A percentile compares a stretch with the other conserved stretches of the same genome.
phyloP scores from a whole-genome alignment of 2,113 vertebrate genomes.

The Ifrita kowaldi region DNA sequence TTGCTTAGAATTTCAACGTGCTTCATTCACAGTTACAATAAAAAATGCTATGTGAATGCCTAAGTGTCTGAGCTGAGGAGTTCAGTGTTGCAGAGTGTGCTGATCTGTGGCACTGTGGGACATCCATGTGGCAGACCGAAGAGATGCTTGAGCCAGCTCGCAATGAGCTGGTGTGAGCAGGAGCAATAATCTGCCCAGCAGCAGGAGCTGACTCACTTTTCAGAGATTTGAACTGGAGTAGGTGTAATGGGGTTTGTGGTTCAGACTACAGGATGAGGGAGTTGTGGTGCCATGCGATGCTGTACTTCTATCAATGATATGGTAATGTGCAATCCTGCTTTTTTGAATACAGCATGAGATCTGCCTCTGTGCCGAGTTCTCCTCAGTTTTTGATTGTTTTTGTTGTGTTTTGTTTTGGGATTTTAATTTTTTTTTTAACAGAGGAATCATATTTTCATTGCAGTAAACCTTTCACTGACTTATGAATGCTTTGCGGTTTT shows the following conservation, averaged over 20 bases:
- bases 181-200: neutral
- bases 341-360: neutral
- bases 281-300: fast-evolving
- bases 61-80: neutral
- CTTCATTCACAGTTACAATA: slow-evolving; percentile 11
- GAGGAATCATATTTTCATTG: neutral
- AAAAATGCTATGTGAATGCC: neutral
- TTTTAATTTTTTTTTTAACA: neutral
- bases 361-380: neutral
- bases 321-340: neutral
- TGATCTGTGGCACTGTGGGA: neutral
- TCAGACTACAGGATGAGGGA: neutral
- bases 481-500: neutral
- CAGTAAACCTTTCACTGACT: neutral
- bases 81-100: neutral
- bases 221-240: neutral
- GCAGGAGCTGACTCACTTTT: neutral
- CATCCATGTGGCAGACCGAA: neutral
- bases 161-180: neutral
- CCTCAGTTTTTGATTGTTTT: neutral
- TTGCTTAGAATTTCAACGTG: slow-evolving; percentile 38
- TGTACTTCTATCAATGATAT: neutral
- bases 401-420: neutral
- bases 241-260: neutral
- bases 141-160: neutral